phyloP scores from a whole-genome alignment of 1,140 invertebrate genomes.

The Platorchestia sp. region DNA sequence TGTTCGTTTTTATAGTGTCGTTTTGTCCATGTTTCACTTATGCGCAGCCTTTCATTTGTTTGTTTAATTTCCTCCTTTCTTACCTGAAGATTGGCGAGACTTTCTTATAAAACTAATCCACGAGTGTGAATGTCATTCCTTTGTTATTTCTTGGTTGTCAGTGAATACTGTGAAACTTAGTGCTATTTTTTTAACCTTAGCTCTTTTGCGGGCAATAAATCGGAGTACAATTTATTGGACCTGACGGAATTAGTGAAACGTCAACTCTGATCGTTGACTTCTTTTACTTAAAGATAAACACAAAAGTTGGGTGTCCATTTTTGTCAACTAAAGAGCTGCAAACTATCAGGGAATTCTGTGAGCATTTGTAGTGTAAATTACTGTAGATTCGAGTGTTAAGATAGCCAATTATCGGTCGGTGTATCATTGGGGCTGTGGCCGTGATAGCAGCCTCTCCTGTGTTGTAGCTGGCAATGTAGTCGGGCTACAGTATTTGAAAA shows the following conservation, averaged over 20 bases:
- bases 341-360: too few relatives aligned
- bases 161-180: background rate
- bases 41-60: background rate
- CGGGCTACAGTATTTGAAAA: too few relatives aligned
- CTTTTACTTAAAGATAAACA: background rate
- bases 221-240: background rate
- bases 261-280: background rate
- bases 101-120: background rate
- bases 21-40: background rate
- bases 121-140: background rate
- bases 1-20: background rate
- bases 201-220: background rate
- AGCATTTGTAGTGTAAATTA: too few relatives aligned
- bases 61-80: background rate
- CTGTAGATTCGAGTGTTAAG: too few relatives aligned
- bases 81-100: background rate
- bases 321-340: too few relatives aligned
- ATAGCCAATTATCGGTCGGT: too few relatives aligned
- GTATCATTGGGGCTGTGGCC: too few relatives aligned
- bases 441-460: too few relatives aligned
- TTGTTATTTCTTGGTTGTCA: background rate
- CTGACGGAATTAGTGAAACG: background rate
- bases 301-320: too few relatives aligned
- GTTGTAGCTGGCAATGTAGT: too few relatives aligned
- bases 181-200: background rate